Evolutionary conservation across 2,113 vertebrate genomes (phyloP).

Genomic region (Pachypanchax playfairii): DNA sequence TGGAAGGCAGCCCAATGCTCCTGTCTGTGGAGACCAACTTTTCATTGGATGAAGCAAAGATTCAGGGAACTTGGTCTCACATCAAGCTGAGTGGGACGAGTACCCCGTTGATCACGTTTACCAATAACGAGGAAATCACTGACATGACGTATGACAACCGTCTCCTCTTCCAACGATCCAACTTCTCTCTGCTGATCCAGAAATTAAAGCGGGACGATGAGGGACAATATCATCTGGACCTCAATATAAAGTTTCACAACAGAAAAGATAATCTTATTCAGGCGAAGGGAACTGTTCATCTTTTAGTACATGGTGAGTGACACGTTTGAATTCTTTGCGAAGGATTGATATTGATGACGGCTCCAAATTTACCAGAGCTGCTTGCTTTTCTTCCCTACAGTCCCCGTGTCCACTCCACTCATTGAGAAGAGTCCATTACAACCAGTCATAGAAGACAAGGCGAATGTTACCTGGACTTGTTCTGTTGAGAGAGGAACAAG

Average conservation of each 20-base stretch:
- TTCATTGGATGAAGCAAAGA: constrained; percentile 45
- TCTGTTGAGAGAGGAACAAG: constrained; percentile 74
- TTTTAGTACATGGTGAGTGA: constrained; percentile 80
- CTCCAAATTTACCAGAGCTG: not conserved
- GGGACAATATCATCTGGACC: constrained; percentile 73
- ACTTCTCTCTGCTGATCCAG: constrained; percentile 69
- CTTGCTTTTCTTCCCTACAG: constrained; percentile 35
- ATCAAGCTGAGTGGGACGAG: constrained; percentile 35
- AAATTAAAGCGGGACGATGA: constrained; percentile 61
- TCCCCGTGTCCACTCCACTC: constrained; percentile 74
- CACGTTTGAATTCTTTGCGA: not conserved
- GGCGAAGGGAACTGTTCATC: constrained; percentile 63
- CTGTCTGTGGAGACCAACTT: constrained; percentile 71
- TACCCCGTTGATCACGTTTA: constrained; percentile 71
- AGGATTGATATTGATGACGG: not conserved
- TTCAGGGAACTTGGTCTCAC: constrained; percentile 79
- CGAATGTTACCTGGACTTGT: constrained; percentile 78
- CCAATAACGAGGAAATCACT: constrained; percentile 48
- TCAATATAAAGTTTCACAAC: constrained; percentile 69
- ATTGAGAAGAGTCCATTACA: constrained; percentile 64
- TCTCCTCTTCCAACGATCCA: constrained; percentile 56
- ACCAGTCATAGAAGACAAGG: constrained; percentile 76
- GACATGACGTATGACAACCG: constrained; percentile 59
- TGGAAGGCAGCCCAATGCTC: constrained; percentile 59
- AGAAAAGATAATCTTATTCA: constrained; percentile 33